Evolutionary conservation across 2,113 vertebrate species (phyloP), one percentile per base, ranked within the genome.

Genomic region (Tachysurus vachellii): DNA sequence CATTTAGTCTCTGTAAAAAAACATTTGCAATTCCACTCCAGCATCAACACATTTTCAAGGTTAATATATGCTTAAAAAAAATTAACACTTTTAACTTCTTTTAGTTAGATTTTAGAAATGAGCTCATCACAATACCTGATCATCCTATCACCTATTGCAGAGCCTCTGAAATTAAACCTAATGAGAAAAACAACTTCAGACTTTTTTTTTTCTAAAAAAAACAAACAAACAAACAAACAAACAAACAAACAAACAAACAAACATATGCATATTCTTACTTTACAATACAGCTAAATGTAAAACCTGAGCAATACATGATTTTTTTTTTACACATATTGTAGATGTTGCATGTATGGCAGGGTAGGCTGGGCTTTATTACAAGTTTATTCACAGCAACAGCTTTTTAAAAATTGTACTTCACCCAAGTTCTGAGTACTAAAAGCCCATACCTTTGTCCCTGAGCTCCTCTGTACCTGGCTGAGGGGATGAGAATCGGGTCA

Each of bases 161-260:
- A 97, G 96, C 97, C 97, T 97, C 97, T 97, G 97, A 96, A 95
- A 99, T 96, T 97, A 96, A 96, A 97, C 97, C 97, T 99, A 97
- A 94, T 95, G 93, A 93, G 95, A 92, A 94, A 95, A 96, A 96
- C 90, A 84, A 82, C 81, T 90, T 89, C 84, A 89, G 71, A 70
- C 14, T 10, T 36, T 71, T 85, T 54, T 44, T 85, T 54, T 44
- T 19, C 61, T n/a, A n/a, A n/a, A 61, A 61, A 80, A 80, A 36
- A 16, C 66, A 36, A 36, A 36, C 36, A 36, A 36, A n/a, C n/a
- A 36, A 36, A 36, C 36, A 36, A 36, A 36, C 36, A 36, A 36
- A 36, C 36, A 36, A 36, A n/a, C n/a, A 36, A 36, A 36, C 36
- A 36, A 36, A 36, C 36, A 36, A 36, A 36, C 36, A 36, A 36